These are phyloP conservation scores for Eupsittula cactorum DNA, from an alignment of 2,113 vertebrate genomes.

Conservation along the genomic window DNA sequence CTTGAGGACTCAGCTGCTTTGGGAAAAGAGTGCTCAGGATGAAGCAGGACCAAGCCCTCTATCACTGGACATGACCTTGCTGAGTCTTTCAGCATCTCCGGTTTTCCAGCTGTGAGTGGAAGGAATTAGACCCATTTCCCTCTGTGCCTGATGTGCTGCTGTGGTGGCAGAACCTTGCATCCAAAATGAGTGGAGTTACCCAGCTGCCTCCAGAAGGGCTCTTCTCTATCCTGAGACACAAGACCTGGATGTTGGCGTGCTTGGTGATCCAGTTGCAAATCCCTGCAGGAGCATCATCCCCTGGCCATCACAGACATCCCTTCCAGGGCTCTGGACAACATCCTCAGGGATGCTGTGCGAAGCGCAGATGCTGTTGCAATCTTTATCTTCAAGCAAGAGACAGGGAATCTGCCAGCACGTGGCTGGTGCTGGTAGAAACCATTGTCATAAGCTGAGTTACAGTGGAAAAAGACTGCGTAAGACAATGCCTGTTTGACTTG, in stretches of 20 bases:
- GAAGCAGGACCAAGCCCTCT: not conserved
- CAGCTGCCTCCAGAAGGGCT: fast-evolving
- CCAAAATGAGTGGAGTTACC: fast-evolving
- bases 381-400: slow-evolving; percentile 51
- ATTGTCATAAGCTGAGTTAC: slow-evolving; percentile 19
- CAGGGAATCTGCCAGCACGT: slow-evolving; percentile 6
- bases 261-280: fast-evolving
- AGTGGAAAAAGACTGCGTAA: not conserved
- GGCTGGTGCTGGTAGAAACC: slow-evolving; percentile 34
- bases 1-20: not conserved
- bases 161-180: not conserved
- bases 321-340: not conserved
- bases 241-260: not conserved
- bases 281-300: not conserved
- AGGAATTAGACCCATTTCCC: not conserved
- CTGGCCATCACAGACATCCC: not conserved
- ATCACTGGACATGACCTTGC: not conserved
- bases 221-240: not conserved
- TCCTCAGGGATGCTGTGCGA: not conserved
- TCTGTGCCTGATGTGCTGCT: fast-evolving
- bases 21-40: not conserved
- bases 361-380: slow-evolving; percentile 20
- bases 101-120: not conserved
- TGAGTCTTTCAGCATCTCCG: not conserved
- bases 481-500: not conserved